Conservation (phyloP, 2,888 invertebrate genomes). For the Heliconius erato region DNA sequence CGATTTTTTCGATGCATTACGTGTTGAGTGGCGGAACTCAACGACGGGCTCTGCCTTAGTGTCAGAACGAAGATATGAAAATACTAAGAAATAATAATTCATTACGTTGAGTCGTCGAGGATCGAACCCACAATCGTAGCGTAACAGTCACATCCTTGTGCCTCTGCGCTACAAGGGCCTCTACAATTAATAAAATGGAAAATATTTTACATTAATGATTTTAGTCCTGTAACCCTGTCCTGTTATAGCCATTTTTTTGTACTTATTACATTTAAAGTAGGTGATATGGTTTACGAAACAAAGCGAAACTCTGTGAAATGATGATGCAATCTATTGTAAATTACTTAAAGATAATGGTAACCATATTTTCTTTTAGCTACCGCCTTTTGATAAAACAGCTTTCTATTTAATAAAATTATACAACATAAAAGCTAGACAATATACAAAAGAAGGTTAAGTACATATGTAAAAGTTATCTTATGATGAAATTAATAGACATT, state of each 20-base stretch:
- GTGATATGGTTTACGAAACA: not conserved
- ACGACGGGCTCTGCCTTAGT: too few species aligned
- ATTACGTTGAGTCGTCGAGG: too few species aligned
- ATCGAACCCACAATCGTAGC: too few species aligned
- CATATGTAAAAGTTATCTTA: not conserved
- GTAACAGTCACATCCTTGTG: too few species aligned
- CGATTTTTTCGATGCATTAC: too few species aligned
- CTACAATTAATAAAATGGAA: not conserved
- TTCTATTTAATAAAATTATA: not conserved
- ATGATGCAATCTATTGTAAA: constrained; percentile 13
- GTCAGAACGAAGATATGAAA: too few species aligned
- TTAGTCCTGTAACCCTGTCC: not conserved
- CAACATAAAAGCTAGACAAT: not conserved
- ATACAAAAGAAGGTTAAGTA: not conserved
- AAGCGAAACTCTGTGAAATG: constrained; percentile 2
- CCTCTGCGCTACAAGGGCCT: too few species aligned
- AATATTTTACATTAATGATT: not conserved
- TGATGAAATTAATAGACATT: not conserved
- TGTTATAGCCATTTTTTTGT: not conserved
- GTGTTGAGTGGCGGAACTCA: too few species aligned
- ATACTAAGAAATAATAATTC: too few species aligned
- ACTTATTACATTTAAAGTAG: not conserved
- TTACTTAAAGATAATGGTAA: not conserved
- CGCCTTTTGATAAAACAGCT: not conserved
- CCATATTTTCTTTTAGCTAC: not conserved